Evolutionary conservation across 2,113 vertebrate genomes (phyloP), one percentile per base, ranked within the genome.

Genomic region (Elaphurus davidianus): DNA sequence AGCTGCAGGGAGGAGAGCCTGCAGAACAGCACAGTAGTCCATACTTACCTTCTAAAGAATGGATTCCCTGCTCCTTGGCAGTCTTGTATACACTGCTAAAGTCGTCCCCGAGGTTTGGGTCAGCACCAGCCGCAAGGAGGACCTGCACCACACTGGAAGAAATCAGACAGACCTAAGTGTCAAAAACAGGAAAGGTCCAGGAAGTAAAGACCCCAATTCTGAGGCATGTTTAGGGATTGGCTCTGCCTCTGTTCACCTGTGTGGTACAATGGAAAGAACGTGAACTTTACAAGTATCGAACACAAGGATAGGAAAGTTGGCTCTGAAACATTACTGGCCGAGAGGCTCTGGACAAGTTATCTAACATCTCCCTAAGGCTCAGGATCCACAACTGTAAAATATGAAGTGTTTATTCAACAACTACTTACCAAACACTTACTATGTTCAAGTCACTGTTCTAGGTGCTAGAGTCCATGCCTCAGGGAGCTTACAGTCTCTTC

Each of bases 31-130:
- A 83, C 60, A 54, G 45, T 2, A 86, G 74, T 16, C 83, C 40
- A 33, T 6, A 8, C 52, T 98, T 98, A 99, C 99, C 99, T 99
- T 99, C 99, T 90, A 99, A 98, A 8, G 99, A 99, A 97, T 99
- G 99, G 93, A 99, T 98, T 60, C 99, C 99, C 95, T 99, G 99
- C 87, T 99, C 99, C 97, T 99, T 99, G 30, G 99, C 99, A 0
- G 99, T 99, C 98, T 99, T 99, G 19, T 99, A 99, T 81, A 99
- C 99, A 21, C 99, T 99, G 98, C 99, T 99, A 99, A 99, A 99
- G 82, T 99, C 98, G 8, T 99, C 99, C 0, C 99, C 99, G 0
- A 99, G 99, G 97, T 99, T 99, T 25, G 99, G 99, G 92, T 99
- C 99, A 0, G 99, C 99, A 0, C 99, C 99, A 0, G 99, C 99